phyloP scores from a whole-genome alignment of 2,113 vertebrate species.

The Megaleporinus macrocephalus region DNA sequence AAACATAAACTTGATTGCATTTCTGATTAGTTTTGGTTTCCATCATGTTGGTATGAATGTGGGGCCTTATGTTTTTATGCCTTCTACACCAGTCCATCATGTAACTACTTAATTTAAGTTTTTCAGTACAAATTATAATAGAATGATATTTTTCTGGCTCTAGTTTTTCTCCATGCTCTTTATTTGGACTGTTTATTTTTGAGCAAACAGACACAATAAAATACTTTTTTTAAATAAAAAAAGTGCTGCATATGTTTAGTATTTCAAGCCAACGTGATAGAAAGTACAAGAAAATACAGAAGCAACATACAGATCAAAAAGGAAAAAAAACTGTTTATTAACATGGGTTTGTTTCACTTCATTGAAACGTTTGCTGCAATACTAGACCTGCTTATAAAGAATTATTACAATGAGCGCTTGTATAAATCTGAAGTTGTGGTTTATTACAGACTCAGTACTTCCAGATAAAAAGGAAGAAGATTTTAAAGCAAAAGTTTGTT shows the following conservation, averaged over 20 bases:
- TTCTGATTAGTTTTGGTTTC: background rate
- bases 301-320: background rate
- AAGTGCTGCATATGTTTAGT: background rate
- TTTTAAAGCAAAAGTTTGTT: slow-evolving; percentile 60
- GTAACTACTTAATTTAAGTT: background rate
- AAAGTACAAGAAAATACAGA: background rate
- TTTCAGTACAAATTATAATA: no score
- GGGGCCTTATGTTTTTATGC: background rate
- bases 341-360: slow-evolving; percentile 68
- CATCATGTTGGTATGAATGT: background rate
- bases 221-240: background rate
- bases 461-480: slow-evolving; percentile 51
- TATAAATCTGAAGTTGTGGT: slow-evolving; percentile 66
- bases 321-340: slow-evolving; percentile 65
- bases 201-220: slow-evolving; percentile 8
- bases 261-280: background rate
- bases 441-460: slow-evolving; percentile 57
- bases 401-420: slow-evolving; percentile 64
- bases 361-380: slow-evolving; percentile 67
- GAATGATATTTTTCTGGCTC: background rate
- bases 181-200: background rate
- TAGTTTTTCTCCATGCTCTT: background rate
- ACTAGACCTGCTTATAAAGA: slow-evolving; percentile 68
- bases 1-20: background rate
- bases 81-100: background rate